Evolutionary conservation across 2,888 invertebrate species (phyloP).

Genomic region (Hypomecis atomaria): DNA sequence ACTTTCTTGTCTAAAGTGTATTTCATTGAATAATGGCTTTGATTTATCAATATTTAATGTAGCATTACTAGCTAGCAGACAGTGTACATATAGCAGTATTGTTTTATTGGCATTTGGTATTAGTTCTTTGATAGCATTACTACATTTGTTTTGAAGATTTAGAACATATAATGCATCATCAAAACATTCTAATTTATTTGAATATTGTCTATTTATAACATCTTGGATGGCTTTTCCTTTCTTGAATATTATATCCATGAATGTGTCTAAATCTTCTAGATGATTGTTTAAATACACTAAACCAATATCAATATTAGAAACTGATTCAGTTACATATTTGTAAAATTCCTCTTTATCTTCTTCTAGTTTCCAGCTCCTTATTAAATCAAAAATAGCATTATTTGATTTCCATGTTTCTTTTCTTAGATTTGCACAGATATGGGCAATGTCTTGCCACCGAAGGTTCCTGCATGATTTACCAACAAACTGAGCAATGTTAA

Average conservation of each 20-base stretch:
- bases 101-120: conserved; percentile 51
- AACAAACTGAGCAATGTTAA: conserved; percentile 62
- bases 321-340: conserved; percentile 47
- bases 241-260: conserved; percentile 52
- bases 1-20: conserved; percentile 42
- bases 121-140: conserved; percentile 40
- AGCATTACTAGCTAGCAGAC: conserved; percentile 56
- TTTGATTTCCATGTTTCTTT: conserved; percentile 43
- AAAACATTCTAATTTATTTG: conserved; percentile 60
- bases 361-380: conserved; percentile 45
- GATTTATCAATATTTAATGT: conserved; percentile 54
- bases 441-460: conserved; percentile 57
- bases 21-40: conserved; percentile 50
- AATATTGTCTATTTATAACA: conserved; percentile 62
- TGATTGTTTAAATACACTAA: conserved; percentile 58
- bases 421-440: conserved; percentile 54
- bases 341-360: conserved; percentile 51
- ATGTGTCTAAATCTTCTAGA: conserved; percentile 48
- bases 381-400: conserved; percentile 48
- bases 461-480: conserved; percentile 56
- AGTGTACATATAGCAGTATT: conserved; percentile 57
- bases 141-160: conserved; percentile 53
- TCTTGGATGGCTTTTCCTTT: conserved; percentile 57
- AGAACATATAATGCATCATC: conserved; percentile 59
- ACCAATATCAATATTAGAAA: conserved; percentile 57